Evolutionary conservation across 1,140 invertebrate genomes (phyloP), one percentile per base, ranked within the genome.

Genomic region (Euglossa dilemma): DNA sequence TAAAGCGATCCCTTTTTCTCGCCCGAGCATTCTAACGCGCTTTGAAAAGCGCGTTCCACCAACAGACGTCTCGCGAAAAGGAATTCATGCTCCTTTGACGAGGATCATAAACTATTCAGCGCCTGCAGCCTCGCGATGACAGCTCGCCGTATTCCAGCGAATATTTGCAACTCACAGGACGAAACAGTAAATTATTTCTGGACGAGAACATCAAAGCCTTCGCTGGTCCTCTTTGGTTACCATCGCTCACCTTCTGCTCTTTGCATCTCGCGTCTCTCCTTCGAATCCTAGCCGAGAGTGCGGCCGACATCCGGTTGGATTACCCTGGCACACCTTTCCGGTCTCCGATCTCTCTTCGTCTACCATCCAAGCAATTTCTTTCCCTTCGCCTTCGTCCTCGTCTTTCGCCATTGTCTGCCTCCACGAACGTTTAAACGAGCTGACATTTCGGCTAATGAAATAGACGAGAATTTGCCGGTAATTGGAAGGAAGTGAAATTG

Each of bases 101-200:
- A 25, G 7, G 2, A 70, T 77, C 64, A 61, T 83, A 83, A 83
- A 83, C 80, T 83, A 83, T 83, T 83, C 80, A 70, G 0, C 14
- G 47, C 14, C 16, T 28, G 47, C 56, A 43, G 64, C 8, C 45
- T 43, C 25, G 54, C 36, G 74, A 77, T 70, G 74, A 70, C 80
- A 70, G 74, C 28, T 64, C 47, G 20, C 64, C 56, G 28, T 25
- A 36, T 25, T 5, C 50, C 64, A 2, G 25, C 16, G 45, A 63
- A 77, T 66, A 78, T 83, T 83, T 83, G 80, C 80, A 83, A 78
- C 80, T 83, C 80, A 83, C 50, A 84, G 69, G 59, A 72, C 67
- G 76, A 80, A 73, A 84, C 83, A 73, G 71, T 85, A 70, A 85
- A 85, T 85, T 85, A 85, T 85, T 81, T 81, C 79, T 75, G 47